A percentile compares a stretch with the other conserved stretches of the same genome.
Evolutionary conservation across 2,113 vertebrate genomes (phyloP).

Genomic region (Aplodontia rufa): DNA sequence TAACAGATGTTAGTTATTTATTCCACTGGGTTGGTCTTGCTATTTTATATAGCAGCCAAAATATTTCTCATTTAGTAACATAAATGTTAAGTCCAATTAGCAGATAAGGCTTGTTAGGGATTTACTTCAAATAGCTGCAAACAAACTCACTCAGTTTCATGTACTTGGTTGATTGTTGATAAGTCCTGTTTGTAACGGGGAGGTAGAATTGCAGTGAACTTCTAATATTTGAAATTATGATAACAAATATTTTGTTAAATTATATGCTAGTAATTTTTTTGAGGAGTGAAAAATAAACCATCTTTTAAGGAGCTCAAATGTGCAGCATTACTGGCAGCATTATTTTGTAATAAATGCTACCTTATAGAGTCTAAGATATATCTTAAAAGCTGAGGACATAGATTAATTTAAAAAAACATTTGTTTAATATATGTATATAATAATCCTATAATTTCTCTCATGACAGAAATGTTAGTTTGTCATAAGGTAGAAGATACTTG

Average conservation of each 20-base stretch:
- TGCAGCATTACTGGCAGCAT: neutral
- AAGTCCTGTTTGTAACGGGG: constrained; percentile 58
- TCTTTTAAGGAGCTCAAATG: constrained; percentile 19
- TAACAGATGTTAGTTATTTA: constrained; percentile 91
- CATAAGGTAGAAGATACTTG: neutral
- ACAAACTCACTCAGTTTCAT: constrained; percentile 78
- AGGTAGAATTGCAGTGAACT: constrained; percentile 30
- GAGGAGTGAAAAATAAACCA: constrained; percentile 50
- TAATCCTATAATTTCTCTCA: neutral
- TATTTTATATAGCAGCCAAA: constrained; percentile 86
- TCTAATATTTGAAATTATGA: constrained; percentile 65
- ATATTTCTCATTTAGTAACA: constrained; percentile 87
- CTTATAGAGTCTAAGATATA: neutral
- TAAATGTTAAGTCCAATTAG: constrained; percentile 88
- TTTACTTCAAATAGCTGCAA: constrained; percentile 84
- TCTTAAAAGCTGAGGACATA: neutral
- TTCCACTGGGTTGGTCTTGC: constrained; percentile 87
- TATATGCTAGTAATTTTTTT: constrained; percentile 3
- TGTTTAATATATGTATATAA: neutral
- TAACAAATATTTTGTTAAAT: constrained; percentile 67
- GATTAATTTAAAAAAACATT: constrained; percentile 2
- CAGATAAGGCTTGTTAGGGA: constrained; percentile 84
- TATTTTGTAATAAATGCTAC: neutral
- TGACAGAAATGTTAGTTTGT: neutral
- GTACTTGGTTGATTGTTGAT: constrained; percentile 78